A percentile compares a stretch with the other conserved stretches of the same genome.
Evolutionary conservation across 2,888 invertebrate species (phyloP).

Genomic region (Crioceris asparagi): DNA sequence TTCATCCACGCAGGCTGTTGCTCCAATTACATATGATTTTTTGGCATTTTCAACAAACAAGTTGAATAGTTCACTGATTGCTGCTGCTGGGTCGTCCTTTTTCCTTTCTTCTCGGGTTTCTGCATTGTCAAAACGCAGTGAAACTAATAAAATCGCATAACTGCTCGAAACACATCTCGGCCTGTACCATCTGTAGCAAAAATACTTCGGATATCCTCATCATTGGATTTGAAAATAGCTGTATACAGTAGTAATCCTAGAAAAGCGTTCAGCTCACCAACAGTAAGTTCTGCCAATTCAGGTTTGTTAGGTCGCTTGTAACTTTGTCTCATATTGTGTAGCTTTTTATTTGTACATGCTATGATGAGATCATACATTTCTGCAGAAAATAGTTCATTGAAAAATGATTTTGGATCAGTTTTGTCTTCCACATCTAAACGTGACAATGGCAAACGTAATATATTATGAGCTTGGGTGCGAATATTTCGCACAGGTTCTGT

Average conservation of each 20-base stretch:
- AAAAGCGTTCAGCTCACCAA: constrained; percentile 15
- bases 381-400: constrained; percentile 1
- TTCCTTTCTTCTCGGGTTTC: constrained; percentile 14
- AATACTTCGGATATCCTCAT: constrained; percentile 11
- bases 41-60: constrained; percentile 11
- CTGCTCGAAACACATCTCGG: constrained; percentile 14
- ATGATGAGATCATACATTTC: background rate
- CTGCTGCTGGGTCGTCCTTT: constrained; percentile 14
- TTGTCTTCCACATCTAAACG: no score
- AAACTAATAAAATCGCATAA: constrained; percentile 12
- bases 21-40: constrained; percentile 5
- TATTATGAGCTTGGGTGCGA: no score
- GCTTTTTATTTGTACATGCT: background rate
- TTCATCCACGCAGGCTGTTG: constrained; percentile 21
- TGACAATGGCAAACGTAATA: no score
- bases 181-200: constrained; percentile 19
- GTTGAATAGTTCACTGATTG: constrained; percentile 9
- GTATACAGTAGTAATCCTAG: constrained; percentile 15
- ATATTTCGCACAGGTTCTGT: no score
- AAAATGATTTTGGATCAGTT: no score
- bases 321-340: constrained; percentile 1
- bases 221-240: constrained; percentile 14
- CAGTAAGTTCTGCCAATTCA: constrained; percentile 8
- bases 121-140: constrained; percentile 16
- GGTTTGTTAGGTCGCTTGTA: constrained; percentile 7